Base-by-base conservation (phyloP, 2,888 invertebrate species). In the Temnothorax ravouxi region DNA sequence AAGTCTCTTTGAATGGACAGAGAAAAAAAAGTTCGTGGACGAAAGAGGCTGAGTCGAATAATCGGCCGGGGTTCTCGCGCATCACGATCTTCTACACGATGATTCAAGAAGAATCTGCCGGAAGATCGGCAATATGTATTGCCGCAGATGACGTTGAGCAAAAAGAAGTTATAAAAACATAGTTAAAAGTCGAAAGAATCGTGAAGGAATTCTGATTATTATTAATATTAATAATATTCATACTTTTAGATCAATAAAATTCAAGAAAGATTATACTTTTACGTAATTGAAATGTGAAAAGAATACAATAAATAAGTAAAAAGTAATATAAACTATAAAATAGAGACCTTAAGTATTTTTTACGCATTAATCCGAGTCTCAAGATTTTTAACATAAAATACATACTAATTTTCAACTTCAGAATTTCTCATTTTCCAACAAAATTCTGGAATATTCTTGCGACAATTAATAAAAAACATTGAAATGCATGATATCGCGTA, bases 1-100 rank as follows among this genome's bases (percentile, higher is more conserved):
- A 59, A 61, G 38, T 38, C 72, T 72, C 47, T 72, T 71, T 80
- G 79, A 80, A 80, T 72, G 50, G 64, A 9, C 56, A 54, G 47
- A 18, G 18, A 21, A 67, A 52, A 64, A 29, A 44, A 41, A 52
- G 25, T 3, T 56, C 25, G 25, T 15, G 38, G 62, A 38, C 44
- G 25, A 66, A 44, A 25, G 25, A 34, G 25, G 25, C 67, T 15
- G 79, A 61, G 47, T 76, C 67, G 77, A 80, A 83, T 72, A 61
- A 80, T 71, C 79, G 34, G 72, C 47, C 15, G 59, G 56, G 18
- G 71, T 71, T 80, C 79, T 71, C 50, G 69, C 77, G 21, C 5
- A 6, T 59, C 71, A 72, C 59, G 79, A 38, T 59, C 59, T 59
- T 61, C 34, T 59, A 59, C 47, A 47, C 5, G 15, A n/a, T 44